phyloP scores from a whole-genome alignment of 2,797 vertebrate genomes.

The Sternotherus odoratus region DNA sequence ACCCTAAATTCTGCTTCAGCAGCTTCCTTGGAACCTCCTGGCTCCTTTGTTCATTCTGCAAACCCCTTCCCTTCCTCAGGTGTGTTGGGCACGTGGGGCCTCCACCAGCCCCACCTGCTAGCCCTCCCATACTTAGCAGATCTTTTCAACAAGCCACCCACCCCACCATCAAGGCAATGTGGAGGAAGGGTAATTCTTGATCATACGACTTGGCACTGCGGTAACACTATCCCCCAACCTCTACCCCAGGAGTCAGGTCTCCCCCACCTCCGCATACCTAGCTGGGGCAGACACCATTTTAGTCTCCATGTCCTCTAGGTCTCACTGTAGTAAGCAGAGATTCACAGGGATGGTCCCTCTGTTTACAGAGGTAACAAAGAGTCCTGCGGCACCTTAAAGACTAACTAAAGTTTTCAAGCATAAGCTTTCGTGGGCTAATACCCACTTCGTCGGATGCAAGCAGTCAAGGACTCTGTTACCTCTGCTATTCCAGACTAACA shows the following conservation, averaged over 20 bases:
- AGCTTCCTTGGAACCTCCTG: neutral
- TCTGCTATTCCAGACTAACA: no score
- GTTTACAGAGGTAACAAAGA: no score
- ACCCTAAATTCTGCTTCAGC: neutral
- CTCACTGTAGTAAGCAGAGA: conserved; percentile 41
- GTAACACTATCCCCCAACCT: neutral
- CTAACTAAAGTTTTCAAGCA: no score
- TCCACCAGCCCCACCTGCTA: neutral
- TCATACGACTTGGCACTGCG: neutral
- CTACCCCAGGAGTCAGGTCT: neutral
- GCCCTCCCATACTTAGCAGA: neutral
- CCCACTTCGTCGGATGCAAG: no score
- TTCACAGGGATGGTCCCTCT: conserved; percentile 13
- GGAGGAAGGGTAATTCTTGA: neutral
- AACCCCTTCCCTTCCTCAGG: neutral
- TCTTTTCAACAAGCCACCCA: neutral
- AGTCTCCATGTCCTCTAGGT: conserved; percentile 18
- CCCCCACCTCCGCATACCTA: neutral
- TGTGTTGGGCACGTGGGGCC: neutral
- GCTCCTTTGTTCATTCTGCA: neutral
- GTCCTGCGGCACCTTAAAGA: no score
- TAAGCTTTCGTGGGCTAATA: no score
- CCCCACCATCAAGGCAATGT: neutral
- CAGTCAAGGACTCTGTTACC: no score
- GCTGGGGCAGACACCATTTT: neutral